These are phyloP conservation scores for Syritta pipiens DNA, from an alignment of 2,888 invertebrate species.

Conservation along the genomic window DNA sequence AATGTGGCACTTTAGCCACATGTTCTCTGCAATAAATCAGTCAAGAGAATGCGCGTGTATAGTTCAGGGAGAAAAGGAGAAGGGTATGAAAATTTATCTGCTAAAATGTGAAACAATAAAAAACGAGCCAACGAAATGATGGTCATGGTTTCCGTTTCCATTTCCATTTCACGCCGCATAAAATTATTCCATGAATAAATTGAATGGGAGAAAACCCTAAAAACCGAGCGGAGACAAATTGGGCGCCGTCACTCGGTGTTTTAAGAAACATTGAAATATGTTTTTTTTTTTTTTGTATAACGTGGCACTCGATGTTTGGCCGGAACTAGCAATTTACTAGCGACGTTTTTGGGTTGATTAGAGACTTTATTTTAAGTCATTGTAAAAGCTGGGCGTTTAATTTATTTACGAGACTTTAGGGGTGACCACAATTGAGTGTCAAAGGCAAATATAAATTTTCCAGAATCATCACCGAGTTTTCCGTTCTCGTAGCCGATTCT, in stretches of 20 bases:
- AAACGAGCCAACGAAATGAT: conserved; percentile 40
- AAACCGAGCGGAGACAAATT: conserved; percentile 22
- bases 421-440: too few species aligned
- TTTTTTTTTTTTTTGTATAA: neutral
- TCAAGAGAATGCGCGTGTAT: conserved; percentile 31
- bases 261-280: conserved; percentile 7
- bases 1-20: conserved; percentile 68
- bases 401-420: too few species aligned
- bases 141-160: conserved; percentile 51
- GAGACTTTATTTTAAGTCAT: too few species aligned
- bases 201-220: neutral
- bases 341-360: too few species aligned
- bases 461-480: too few species aligned
- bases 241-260: conserved; percentile 50
- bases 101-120: conserved; percentile 51
- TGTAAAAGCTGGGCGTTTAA: too few species aligned
- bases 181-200: conserved; percentile 61
- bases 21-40: conserved; percentile 67
- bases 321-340: too few species aligned
- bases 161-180: conserved; percentile 66
- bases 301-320: neutral
- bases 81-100: conserved; percentile 45
- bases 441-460: too few species aligned
- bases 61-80: neutral
- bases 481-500: too few species aligned